Evolutionary conservation across 2,113 vertebrate genomes (phyloP).

Genomic region (Gallinago jamesoni): DNA sequence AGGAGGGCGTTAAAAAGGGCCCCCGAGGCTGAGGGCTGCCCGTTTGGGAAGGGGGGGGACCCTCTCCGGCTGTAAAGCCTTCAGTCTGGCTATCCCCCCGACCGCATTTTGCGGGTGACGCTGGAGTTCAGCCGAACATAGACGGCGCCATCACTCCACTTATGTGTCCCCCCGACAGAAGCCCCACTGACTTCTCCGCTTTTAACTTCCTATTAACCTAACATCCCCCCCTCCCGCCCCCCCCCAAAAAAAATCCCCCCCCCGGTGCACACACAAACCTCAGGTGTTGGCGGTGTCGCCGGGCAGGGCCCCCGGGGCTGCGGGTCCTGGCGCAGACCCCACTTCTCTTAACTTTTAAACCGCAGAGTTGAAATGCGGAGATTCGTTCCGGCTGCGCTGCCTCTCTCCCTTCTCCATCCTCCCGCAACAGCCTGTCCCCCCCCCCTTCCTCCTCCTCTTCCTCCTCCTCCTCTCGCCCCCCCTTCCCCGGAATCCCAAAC

Average conservation of each 20-base stretch:
- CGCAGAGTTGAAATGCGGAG: conserved; percentile 62
- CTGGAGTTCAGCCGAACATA: conserved; percentile 78
- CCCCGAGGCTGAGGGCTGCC: conserved; percentile 10
- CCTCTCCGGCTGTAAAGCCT: conserved; percentile 54
- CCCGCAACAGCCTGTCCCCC: conserved; percentile 61
- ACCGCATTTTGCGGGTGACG: conserved; percentile 76
- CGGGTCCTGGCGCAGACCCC: conserved; percentile 24
- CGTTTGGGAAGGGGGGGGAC: conserved; percentile 28
- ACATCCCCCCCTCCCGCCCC: not conserved
- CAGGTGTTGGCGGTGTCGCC: conserved; percentile 45
- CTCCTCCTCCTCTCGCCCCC: conserved; percentile 17
- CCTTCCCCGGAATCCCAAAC: conserved; percentile 41
- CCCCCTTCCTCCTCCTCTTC: not conserved
- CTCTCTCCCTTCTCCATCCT: not conserved
- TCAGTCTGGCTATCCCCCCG: conserved; percentile 75
- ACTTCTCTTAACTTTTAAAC: conserved; percentile 80
- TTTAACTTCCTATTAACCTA: conserved; percentile 82
- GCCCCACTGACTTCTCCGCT: conserved; percentile 72
- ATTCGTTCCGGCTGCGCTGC: not conserved
- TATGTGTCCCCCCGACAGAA: conserved; percentile 62
- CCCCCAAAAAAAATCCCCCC: conserved; percentile 34
- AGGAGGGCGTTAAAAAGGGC: not conserved
- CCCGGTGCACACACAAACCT: conserved; percentile 30
- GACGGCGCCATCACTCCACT: conserved; percentile 87
- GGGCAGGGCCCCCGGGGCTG: conserved; percentile 30